Conservation (phyloP, 1,140 invertebrate genomes). For the Drosophila sp. region DNA sequence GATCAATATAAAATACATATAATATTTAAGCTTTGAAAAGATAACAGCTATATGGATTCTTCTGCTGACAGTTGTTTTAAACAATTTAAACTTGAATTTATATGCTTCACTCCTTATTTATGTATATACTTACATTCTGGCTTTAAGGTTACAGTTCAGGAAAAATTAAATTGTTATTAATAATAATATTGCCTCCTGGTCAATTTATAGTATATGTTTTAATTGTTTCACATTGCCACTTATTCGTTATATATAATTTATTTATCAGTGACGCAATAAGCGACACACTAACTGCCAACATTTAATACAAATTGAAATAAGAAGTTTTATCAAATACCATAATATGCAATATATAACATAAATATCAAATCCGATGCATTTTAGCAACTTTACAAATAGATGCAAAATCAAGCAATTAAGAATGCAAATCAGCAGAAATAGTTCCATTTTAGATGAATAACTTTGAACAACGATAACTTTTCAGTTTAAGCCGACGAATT, state of each 20-base stretch:
- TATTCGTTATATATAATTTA: not conserved
- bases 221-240: not conserved
- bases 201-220: too few relatives aligned
- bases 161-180: too few relatives aligned
- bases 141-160: too few relatives aligned
- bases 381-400: not conserved
- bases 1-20: too few relatives aligned
- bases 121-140: too few relatives aligned
- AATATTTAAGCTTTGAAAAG: too few relatives aligned
- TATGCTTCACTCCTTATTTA: too few relatives aligned
- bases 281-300: not conserved
- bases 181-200: too few relatives aligned
- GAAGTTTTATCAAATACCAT: not conserved
- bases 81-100: too few relatives aligned
- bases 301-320: not conserved
- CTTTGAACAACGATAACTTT: slow-evolving; percentile 5
- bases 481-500: not conserved
- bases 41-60: too few relatives aligned
- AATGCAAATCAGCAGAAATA: not conserved
- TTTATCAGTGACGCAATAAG: not conserved
- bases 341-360: not conserved
- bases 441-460: not conserved
- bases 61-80: too few relatives aligned
- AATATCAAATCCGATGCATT: not conserved
- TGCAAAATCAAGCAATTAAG: not conserved